Conservation (phyloP, 1,140 invertebrate genomes). For the Drosophila pachea region DNA sequence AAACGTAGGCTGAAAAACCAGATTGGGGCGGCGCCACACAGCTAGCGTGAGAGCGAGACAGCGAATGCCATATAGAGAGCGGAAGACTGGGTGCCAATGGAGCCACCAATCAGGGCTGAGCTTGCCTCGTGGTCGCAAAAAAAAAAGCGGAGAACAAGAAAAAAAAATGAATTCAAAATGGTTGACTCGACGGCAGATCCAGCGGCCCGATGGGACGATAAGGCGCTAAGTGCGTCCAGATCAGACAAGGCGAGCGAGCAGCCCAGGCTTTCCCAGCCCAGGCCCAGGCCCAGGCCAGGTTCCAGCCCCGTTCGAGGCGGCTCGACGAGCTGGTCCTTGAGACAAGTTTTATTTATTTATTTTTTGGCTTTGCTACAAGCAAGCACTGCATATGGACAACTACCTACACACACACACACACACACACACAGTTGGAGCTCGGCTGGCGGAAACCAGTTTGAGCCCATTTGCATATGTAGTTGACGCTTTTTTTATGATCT, state of each 20-base stretch:
- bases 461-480: constrained; percentile 29
- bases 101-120: constrained; percentile 64
- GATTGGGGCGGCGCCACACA: constrained; percentile 69
- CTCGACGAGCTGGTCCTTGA: constrained; percentile 13
- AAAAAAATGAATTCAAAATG: constrained; percentile 55
- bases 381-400: constrained; percentile 2
- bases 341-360: constrained; percentile 31
- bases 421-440: not conserved
- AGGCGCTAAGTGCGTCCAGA: constrained; percentile 57
- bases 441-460: constrained; percentile 34
- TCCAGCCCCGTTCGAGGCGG: not conserved
- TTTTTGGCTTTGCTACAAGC: constrained; percentile 20
- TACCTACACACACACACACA: not conserved
- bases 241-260: constrained; percentile 43
- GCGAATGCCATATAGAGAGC: not conserved
- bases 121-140: constrained; percentile 6
- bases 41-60: constrained; percentile 7
- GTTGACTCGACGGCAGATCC: constrained; percentile 47
- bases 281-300: not conserved
- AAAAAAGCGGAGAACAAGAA: constrained; percentile 21
- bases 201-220: constrained; percentile 33
- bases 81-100: constrained; percentile 14
- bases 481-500: constrained; percentile 21
- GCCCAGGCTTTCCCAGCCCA: constrained; percentile 9
- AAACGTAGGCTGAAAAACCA: constrained; percentile 59